Evolutionary conservation across 2,888 invertebrate species (phyloP).

Genomic region (Gymnocheta viridis): DNA sequence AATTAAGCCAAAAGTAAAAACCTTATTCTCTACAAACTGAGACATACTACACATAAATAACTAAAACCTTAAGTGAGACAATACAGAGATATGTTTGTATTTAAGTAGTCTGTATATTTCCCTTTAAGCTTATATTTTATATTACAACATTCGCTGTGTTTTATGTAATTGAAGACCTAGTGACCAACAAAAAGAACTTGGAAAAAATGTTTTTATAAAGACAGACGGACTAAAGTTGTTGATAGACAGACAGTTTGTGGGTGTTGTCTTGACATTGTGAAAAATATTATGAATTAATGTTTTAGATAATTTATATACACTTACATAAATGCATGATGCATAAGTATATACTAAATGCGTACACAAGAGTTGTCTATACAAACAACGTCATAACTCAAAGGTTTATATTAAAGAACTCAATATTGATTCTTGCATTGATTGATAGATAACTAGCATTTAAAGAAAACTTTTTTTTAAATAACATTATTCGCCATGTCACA

Average conservation of each 20-base stretch:
- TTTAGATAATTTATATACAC: background rate
- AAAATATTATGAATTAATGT: constrained; percentile 12
- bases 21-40: no score
- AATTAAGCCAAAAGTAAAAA: no score
- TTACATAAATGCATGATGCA: background rate
- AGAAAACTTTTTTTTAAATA: no score
- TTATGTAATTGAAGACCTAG: constrained; percentile 36
- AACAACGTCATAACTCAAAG: no score
- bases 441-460: no score
- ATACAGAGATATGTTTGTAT: background rate
- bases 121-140: background rate
- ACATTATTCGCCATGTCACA: no score
- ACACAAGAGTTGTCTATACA: no score
- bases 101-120: background rate
- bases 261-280: constrained; percentile 25
- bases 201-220: background rate
- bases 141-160: background rate
- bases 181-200: constrained; percentile 35
- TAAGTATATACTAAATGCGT: no score
- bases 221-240: background rate
- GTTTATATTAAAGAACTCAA: no score
- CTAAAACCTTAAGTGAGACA: background rate
- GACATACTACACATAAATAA: no score
- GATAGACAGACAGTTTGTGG: constrained; percentile 18
- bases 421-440: no score